These are phyloP conservation scores for Imbricaverruca yamaguchii DNA, from an alignment of 2,888 invertebrate species.

Conservation along the genomic window DNA sequence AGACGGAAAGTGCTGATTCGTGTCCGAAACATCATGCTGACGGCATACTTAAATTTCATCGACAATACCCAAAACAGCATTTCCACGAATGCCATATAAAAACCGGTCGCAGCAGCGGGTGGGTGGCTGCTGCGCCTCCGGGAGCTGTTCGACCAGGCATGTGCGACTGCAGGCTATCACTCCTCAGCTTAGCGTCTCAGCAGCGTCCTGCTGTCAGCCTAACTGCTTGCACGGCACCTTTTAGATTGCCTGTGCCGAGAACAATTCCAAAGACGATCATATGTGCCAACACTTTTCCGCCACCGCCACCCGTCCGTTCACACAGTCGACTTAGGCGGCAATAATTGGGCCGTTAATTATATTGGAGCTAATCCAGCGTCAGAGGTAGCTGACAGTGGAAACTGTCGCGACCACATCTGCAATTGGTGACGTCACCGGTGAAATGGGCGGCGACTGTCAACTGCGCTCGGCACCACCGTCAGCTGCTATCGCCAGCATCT, in stretches of 20 bases:
- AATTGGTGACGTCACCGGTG: no score
- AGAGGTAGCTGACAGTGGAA: not conserved
- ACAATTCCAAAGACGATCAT: not conserved
- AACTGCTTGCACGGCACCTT: not conserved
- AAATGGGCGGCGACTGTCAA: no score
- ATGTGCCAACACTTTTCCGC: not conserved
- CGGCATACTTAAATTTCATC: no score
- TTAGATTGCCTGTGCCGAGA: not conserved
- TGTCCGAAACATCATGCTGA: no score
- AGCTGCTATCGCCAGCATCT: no score
- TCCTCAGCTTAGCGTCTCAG: not conserved
- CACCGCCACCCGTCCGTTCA: not conserved
- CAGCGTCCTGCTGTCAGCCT: not conserved
- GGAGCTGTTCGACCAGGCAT: no score
- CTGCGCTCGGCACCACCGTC: no score
- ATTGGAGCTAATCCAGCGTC: not conserved
- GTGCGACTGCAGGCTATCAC: not conserved
- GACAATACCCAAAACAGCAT: no score
- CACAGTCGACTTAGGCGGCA: not conserved
- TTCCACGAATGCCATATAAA: no score
- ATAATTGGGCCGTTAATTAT: not conserved
- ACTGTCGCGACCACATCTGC: not conserved
- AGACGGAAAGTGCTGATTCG: no score
- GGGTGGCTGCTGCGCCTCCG: no score
- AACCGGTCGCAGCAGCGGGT: no score